A percentile compares a stretch with the other conserved stretches of the same genome.
These are phyloP conservation scores for Oncorhynchus nerka DNA, from an alignment of 2,113 vertebrate species.

Conservation along the genomic window DNA sequence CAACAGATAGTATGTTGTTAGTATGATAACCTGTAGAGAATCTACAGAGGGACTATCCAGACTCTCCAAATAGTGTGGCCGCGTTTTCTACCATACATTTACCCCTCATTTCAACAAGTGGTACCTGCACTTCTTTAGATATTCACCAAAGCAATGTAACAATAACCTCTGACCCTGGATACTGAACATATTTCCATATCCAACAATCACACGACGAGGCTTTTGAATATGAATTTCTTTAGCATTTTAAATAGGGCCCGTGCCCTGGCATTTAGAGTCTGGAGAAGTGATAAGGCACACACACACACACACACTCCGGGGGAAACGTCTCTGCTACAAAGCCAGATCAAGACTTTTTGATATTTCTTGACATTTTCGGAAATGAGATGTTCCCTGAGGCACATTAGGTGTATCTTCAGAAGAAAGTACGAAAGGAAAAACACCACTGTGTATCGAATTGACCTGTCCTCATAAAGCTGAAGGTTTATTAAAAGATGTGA, in stretches of 20 bases:
- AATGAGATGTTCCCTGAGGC: slow-evolving; percentile 26
- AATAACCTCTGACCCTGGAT: not conserved
- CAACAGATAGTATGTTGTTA: too few relatives aligned
- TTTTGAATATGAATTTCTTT: not conserved
- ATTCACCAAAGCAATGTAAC: not conserved
- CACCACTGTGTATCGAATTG: not conserved
- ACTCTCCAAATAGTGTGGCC: too few relatives aligned
- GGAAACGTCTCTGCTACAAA: not conserved
- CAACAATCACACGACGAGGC: slow-evolving; percentile 11
- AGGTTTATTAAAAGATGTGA: not conserved
- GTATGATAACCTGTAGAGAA: too few relatives aligned
- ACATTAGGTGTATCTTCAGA: not conserved
- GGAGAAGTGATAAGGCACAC: not conserved
- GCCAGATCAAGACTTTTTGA: slow-evolving; percentile 29
- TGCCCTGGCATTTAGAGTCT: not conserved
- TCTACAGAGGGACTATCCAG: too few relatives aligned
- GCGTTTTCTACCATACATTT: too few relatives aligned
- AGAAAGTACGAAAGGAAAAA: too few relatives aligned
- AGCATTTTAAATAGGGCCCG: too few relatives aligned
- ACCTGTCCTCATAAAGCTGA: not conserved
- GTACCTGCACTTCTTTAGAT: not conserved
- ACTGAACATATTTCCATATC: slow-evolving; percentile 8
- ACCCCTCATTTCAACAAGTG: too few relatives aligned
- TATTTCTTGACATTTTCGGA: slow-evolving; percentile 48
- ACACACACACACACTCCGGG: not conserved